These are phyloP conservation scores for Campylomormyrus numenius DNA, from an alignment of 2,113 vertebrate genomes.

Conservation along the genomic window DNA sequence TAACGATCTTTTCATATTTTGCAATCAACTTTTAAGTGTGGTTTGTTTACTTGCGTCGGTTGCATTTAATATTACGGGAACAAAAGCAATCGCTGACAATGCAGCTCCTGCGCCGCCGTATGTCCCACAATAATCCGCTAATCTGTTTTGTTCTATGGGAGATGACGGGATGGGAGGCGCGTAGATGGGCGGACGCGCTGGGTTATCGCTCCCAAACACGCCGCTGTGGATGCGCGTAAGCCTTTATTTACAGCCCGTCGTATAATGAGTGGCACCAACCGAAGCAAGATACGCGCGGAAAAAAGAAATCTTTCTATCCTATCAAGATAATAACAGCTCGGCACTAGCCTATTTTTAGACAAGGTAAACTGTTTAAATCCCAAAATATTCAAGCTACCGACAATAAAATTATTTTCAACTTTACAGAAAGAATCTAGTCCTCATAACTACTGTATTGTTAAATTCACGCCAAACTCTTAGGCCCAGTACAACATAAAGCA, in stretches of 20 bases:
- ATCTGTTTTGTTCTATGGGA: constrained; percentile 41
- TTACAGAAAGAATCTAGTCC: neutral
- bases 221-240: constrained; percentile 42
- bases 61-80: constrained; percentile 30
- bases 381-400: neutral
- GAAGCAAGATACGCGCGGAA: neutral
- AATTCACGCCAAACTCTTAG: neutral
- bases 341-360: neutral
- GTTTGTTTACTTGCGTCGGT: constrained; percentile 27
- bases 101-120: constrained; percentile 39
- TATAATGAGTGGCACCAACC: constrained; percentile 58
- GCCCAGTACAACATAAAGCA: neutral
- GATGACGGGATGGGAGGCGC: constrained; percentile 19
- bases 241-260: constrained; percentile 59
- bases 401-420: neutral
- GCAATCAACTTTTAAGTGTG: neutral
- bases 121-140: constrained; percentile 41
- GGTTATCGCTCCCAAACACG: constrained; percentile 60
- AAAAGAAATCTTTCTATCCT: neutral
- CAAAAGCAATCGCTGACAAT: constrained; percentile 45
- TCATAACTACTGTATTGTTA: neutral
- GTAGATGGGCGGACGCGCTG: constrained; percentile 40
- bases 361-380: neutral
- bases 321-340: constrained; percentile 3
- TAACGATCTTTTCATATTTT: neutral